Evolutionary conservation across 1,140 invertebrate species (phyloP), one percentile per base, ranked within the genome.

Genomic region (Holcopasites calliopsidis): DNA sequence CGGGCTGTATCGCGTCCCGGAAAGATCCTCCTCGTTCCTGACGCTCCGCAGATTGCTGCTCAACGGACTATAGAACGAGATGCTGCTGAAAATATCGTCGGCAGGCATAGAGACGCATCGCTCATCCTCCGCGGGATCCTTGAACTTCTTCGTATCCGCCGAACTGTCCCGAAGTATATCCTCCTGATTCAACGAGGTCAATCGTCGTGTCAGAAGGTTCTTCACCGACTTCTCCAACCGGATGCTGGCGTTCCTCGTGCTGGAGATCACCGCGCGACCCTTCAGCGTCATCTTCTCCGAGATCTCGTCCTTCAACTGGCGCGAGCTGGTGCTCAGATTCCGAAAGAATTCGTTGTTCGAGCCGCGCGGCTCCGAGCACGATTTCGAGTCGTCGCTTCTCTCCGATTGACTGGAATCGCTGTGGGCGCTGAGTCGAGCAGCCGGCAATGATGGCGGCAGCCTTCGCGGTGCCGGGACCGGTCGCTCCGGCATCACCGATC

Each of bases 251-350:
- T 93, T 92, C 60, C 91, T 80, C 0, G 92, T 93, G 71, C 91
- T 91, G 16, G 92, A 92, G 31, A 93, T 92, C 16, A 93, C 88
- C 21, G 92, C 91, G 26, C 91, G 90, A 23, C 92, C 92, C 72
- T 92, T 92, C 10, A 90, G 88, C 31, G 91, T 91, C 82, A 93
- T 89, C 71, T 91, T 90, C 50, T 90, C 92, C 5, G 92, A 92
- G 11, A 93, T 89, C 64, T 92, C 92, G 38, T 90, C 92, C n/a
- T 91, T 92, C 6, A 93, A 64, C 58, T 92, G 91, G 5, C 91
- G 90, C 1, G 92, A 92, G 8, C 89, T 90, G 21, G 85, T 88
- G 31, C 90, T 85, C 18, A 92, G 69, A 18, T 71, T 92, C 33
- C 88, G 81, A 21, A 91, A 89, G 57, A 90, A 89, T 28, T 91